A percentile compares a stretch with the other conserved stretches of the same genome.
Evolutionary conservation across 2,113 vertebrate species (phyloP).

Genomic region (Urocynchramus pylzowi): DNA sequence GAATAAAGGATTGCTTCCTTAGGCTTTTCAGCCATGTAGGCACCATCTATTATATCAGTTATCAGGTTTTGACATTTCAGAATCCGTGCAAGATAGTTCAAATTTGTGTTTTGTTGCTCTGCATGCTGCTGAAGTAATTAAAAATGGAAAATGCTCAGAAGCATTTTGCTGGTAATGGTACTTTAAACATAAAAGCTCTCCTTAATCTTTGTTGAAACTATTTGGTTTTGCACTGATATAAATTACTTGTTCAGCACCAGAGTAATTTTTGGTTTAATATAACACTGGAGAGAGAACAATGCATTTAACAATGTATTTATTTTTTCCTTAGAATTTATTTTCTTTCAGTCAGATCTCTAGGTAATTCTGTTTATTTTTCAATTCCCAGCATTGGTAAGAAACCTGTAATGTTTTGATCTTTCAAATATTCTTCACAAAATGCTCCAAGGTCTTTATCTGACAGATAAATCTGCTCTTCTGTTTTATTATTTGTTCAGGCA

Average conservation of each 20-base stretch:
- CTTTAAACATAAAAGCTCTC: neutral
- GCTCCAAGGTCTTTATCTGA: slow-evolving; percentile 1
- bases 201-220: neutral
- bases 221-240: neutral
- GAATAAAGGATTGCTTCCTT: neutral
- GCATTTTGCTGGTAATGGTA: neutral
- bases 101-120: neutral
- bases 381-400: neutral
- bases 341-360: neutral
- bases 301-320: too few relatives aligned
- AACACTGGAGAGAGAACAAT: neutral
- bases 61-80: neutral
- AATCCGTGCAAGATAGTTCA: neutral
- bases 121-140: neutral
- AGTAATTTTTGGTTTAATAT: neutral
- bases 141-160: neutral
- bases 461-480: neutral
- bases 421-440: neutral
- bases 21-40: neutral
- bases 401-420: neutral
- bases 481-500: slow-evolving; percentile 2
- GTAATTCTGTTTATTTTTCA: slow-evolving; percentile 27
- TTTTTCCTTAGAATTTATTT: neutral
- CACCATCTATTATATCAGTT: neutral
- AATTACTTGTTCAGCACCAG: neutral